Conservation (phyloP, 2,888 invertebrate species). For the Cerastis rubricosa region DNA sequence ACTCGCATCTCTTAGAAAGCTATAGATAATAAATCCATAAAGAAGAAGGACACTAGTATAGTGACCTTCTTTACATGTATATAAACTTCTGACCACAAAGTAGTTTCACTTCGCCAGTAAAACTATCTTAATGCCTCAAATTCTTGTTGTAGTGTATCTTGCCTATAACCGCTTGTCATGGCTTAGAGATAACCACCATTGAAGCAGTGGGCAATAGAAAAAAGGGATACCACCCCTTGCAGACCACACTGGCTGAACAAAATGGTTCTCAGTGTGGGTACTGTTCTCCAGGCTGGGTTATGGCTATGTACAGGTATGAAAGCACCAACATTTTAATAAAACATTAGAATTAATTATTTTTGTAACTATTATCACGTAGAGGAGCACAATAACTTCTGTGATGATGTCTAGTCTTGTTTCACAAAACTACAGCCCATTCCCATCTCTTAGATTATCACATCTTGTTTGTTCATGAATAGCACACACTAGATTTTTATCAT, state of each 20-base stretch:
- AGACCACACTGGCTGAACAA: constrained; percentile 90
- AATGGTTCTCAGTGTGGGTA: constrained; percentile 93
- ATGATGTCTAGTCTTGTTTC: not conserved
- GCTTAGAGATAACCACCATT: constrained; percentile 92
- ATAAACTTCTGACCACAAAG: too few relatives aligned
- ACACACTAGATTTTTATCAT: not conserved
- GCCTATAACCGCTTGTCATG: constrained; percentile 90
- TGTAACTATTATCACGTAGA: too few relatives aligned
- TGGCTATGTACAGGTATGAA: constrained; percentile 92
- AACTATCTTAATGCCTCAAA: not conserved
- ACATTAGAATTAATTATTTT: too few relatives aligned
- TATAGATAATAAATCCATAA: too few relatives aligned
- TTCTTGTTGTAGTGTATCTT: constrained; percentile 89
- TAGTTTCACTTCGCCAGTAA: not conserved
- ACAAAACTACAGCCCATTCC: not conserved
- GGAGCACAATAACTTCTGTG: too few relatives aligned
- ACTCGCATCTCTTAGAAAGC: too few relatives aligned
- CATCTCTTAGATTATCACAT: not conserved
- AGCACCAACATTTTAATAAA: too few relatives aligned
- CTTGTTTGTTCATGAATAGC: not conserved
- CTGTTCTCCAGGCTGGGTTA: constrained; percentile 94
- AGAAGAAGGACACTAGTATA: too few relatives aligned
- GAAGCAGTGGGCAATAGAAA: constrained; percentile 93
- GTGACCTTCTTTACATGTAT: too few relatives aligned
- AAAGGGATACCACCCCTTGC: constrained; percentile 92